Evolutionary conservation across 2,113 vertebrate genomes (phyloP).

Genomic region (Dicaeum eximium): DNA sequence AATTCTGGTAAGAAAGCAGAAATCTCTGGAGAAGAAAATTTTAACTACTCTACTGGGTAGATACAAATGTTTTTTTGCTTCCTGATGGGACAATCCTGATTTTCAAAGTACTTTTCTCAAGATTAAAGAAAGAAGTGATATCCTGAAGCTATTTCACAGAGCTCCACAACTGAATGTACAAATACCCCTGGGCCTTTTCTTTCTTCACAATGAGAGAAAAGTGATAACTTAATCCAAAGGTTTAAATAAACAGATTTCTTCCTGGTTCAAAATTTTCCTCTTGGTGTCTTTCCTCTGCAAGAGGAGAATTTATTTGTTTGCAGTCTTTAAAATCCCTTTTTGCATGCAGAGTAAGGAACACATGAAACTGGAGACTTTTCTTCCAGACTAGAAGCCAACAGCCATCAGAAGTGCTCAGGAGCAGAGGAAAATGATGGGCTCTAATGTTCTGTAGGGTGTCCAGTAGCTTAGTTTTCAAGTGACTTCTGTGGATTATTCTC

Average conservation of each 20-base stretch:
- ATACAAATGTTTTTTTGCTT: background rate
- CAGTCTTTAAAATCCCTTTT: background rate
- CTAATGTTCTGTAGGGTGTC: background rate
- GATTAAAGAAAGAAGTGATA: background rate
- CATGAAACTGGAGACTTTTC: background rate
- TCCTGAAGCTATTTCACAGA: background rate
- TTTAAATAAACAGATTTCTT: background rate
- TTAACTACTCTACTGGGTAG: background rate
- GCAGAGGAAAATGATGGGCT: background rate
- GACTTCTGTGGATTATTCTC: background rate
- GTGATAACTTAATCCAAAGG: background rate
- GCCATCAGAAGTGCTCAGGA: background rate
- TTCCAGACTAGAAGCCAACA: background rate
- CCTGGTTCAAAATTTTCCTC: background rate
- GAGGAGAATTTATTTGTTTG: background rate
- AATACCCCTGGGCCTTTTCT: background rate
- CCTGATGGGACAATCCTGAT: background rate
- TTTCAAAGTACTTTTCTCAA: background rate
- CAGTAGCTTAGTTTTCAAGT: background rate
- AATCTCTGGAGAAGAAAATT: background rate
- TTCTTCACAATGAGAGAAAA: background rate
- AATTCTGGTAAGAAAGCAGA: background rate
- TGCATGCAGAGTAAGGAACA: background rate
- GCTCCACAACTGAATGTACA: background rate
- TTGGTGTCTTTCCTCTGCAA: background rate